Conservation (phyloP, 2,888 invertebrate species). For the Hyles lineata region DNA sequence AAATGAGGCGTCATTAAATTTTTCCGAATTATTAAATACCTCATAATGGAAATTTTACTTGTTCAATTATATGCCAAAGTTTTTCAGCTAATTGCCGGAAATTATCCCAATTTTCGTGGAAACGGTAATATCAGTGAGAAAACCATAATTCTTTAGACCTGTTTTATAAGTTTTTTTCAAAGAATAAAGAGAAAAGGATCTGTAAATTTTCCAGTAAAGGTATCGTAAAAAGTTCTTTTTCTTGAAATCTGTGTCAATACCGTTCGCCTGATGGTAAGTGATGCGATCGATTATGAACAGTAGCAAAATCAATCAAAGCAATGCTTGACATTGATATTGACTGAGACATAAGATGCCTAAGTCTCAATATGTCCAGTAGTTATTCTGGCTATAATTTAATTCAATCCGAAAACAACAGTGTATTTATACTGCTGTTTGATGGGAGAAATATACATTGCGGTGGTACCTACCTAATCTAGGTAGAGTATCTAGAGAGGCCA, state of each 20-base stretch:
- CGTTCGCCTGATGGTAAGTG: too few relatives aligned
- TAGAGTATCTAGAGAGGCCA: too few relatives aligned
- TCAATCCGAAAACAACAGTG: too few relatives aligned
- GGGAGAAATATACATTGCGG: too few relatives aligned
- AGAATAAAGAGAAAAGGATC: neutral
- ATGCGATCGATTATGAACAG: too few relatives aligned
- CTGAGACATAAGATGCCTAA: too few relatives aligned
- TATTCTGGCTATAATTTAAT: too few relatives aligned
- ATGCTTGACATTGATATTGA: too few relatives aligned
- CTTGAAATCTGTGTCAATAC: neutral
- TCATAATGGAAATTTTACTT: neutral
- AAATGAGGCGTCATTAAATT: neutral
- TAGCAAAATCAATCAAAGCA: too few relatives aligned
- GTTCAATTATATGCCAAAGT: constrained; percentile 4
- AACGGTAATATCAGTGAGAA: constrained; percentile 4
- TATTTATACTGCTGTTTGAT: too few relatives aligned
- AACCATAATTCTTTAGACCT: neutral
- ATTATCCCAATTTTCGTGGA: constrained; percentile 5
- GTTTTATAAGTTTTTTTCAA: constrained; percentile 13
- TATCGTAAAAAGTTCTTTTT: neutral
- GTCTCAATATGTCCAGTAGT: too few relatives aligned
- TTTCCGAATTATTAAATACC: neutral
- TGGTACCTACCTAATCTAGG: too few relatives aligned
- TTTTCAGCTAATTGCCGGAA: constrained; percentile 13
- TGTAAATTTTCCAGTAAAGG: neutral